Percentiles rank a stretch among this genome's conserved stretches.
phyloP scores from a whole-genome alignment of 2,113 vertebrate genomes.

The Bufo gargarizans region DNA sequence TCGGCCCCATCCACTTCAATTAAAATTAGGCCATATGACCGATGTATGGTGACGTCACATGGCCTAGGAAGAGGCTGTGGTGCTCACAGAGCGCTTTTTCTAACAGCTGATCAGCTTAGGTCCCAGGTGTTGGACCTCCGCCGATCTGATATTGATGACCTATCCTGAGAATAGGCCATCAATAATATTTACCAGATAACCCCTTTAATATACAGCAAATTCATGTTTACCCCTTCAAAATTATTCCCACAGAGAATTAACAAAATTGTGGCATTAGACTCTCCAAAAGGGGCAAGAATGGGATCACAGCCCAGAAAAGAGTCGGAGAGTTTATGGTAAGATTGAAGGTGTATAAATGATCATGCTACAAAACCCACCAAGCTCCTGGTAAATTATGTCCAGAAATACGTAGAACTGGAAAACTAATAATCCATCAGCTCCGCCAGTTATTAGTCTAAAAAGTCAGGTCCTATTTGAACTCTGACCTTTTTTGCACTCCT shows the following conservation, averaged over 20 bases:
- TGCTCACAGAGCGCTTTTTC: too few relatives aligned
- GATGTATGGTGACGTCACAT: too few relatives aligned
- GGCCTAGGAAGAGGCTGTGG: too few relatives aligned
- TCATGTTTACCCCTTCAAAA: background rate
- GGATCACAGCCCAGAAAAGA: constrained; percentile 8
- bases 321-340: background rate
- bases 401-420: background rate
- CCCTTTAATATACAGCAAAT: background rate
- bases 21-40: too few relatives aligned
- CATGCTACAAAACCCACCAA: background rate
- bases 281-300: constrained; percentile 14
- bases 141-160: too few relatives aligned
- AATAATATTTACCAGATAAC: background rate
- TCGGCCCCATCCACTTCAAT: too few relatives aligned
- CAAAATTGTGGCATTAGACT: background rate
- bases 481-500: background rate
- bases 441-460: background rate
- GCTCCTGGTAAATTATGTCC: background rate
- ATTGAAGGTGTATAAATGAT: background rate
- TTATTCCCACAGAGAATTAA: background rate
- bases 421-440: background rate
- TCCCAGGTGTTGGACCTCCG: too few relatives aligned
- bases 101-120: too few relatives aligned
- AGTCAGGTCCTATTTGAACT: background rate
- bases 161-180: too few relatives aligned